Evolutionary conservation across 1,140 invertebrate genomes (phyloP).

Genomic region (Branchinecta lindahli): DNA sequence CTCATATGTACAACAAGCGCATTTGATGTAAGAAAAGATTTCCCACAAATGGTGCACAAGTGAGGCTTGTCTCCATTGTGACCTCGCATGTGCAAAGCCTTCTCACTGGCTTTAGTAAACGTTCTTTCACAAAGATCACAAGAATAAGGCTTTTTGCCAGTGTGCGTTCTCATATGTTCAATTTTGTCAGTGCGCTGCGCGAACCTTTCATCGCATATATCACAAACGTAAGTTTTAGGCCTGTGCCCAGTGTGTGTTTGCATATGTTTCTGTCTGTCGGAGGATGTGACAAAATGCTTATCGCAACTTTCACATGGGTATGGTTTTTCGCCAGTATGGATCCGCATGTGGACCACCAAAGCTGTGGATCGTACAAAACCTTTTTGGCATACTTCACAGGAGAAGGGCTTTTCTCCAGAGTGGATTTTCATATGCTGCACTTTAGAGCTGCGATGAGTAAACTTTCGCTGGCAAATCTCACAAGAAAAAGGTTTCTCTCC

Average conservation of each 20-base stretch:
- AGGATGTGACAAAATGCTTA: conserved; percentile 38
- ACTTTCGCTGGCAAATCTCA: conserved; percentile 91
- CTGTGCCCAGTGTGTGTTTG: conserved; percentile 39
- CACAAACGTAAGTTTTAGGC: conserved; percentile 27
- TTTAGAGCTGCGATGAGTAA: conserved; percentile 52
- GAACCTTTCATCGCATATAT: conserved; percentile 46
- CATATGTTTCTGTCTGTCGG: conserved; percentile 39
- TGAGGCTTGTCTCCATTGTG: conserved; percentile 46
- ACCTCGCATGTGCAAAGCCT: conserved; percentile 53
- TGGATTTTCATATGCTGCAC: conserved; percentile 40
- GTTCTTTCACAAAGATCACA: conserved; percentile 54
- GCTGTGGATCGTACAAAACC: conserved; percentile 49
- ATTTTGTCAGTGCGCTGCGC: conserved; percentile 43
- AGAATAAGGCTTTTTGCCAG: conserved; percentile 36
- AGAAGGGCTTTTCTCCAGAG: conserved; percentile 45
- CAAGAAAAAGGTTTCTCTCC: conserved; percentile 97
- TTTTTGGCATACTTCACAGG: conserved; percentile 51
- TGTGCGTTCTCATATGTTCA: conserved; percentile 42
- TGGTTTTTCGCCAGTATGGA: conserved; percentile 44
- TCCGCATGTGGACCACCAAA: conserved; percentile 34
- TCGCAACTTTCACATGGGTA: conserved; percentile 43
- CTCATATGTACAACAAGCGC: conserved; percentile 49
- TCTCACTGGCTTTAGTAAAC: conserved; percentile 63
- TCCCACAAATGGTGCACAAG: conserved; percentile 42
- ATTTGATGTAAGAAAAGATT: conserved; percentile 42